Evolutionary conservation across 2,888 invertebrate species (phyloP), one percentile per base, ranked within the genome.

Genomic region (Metalampra italica): DNA sequence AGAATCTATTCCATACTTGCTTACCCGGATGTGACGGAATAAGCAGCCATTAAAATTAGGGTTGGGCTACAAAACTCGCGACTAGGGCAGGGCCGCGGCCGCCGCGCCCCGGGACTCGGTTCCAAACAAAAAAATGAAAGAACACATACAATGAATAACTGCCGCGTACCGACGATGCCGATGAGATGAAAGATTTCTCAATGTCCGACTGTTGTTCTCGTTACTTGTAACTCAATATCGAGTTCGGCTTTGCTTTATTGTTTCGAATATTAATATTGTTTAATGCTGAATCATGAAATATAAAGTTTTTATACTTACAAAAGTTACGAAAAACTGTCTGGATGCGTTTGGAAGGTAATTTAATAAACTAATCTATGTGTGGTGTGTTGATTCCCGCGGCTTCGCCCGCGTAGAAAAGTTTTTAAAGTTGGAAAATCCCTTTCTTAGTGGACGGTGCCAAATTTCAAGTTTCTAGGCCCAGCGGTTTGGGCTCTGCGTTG

Each of bases 11-110:
- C 85, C 80, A 84, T 71, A 78, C 72, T 82, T 69, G 64, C 67
- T 65, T 74, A 80, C 65, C 84, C 84, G 86, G 87, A 88, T 84
- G 79, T 86, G 77, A 71, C 71, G 73, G 66, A 67, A 68, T 66
- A 62, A 82, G 88, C 88, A 83, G 90, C 90, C 90, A 90, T 90
- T 89, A 89, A 88, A 89, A 86, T 89, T 89, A 88, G 89, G 90
- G 90, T 82, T 88, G 90, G 88, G 88, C 87, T 75, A 79, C 78
- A 71, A 74, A 75, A 68, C 77, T 59, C 72, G 73, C 68, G 78
- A 73, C 82, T 85, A 85, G 86, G 86, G 89, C 78, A 78, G 83
- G 84, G 82, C 83, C 78, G 73, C 58, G 66, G 66, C 65, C 70
- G 77, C 69, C 81, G 78, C 79, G 80, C 82, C 81, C 68, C 64